These are phyloP conservation scores for Pinna nobilis DNA, from an alignment of 1,140 invertebrate species.

Conservation along the genomic window DNA sequence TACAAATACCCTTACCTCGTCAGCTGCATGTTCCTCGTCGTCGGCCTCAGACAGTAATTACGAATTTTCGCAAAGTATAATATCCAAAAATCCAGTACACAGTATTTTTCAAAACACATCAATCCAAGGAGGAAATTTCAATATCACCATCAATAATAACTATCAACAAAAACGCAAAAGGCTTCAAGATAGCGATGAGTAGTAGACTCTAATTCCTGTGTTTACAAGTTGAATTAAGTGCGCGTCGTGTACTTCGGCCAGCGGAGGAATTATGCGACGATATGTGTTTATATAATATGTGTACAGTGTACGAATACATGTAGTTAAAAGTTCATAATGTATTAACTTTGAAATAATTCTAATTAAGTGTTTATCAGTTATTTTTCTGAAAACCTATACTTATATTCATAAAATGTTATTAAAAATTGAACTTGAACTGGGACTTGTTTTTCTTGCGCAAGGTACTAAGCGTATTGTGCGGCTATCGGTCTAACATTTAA, in stretches of 20 bases:
- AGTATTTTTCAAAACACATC: not conserved
- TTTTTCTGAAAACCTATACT: too few species aligned
- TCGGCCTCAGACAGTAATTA: not conserved
- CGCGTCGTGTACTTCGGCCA: not conserved
- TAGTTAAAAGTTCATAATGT: too few species aligned
- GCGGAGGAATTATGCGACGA: too few species aligned
- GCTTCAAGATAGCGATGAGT: not conserved
- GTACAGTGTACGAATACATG: too few species aligned
- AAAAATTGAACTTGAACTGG: too few species aligned
- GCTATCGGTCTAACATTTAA: too few species aligned
- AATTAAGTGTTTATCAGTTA: too few species aligned
- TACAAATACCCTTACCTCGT: not conserved
- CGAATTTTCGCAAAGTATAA: not conserved
- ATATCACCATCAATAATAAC: not conserved
- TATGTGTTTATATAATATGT: too few species aligned
- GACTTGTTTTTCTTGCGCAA: too few species aligned
- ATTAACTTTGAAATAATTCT: too few species aligned
- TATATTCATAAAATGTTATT: too few species aligned
- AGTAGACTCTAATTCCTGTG: not conserved
- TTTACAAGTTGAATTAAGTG: not conserved
- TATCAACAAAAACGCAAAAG: not conserved
- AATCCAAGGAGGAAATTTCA: not conserved
- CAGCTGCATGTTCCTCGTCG: not conserved
- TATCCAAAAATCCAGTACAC: not conserved
- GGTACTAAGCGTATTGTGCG: too few species aligned